phyloP scores from a whole-genome alignment of 2,113 vertebrate species.

The Python bivittatus region DNA sequence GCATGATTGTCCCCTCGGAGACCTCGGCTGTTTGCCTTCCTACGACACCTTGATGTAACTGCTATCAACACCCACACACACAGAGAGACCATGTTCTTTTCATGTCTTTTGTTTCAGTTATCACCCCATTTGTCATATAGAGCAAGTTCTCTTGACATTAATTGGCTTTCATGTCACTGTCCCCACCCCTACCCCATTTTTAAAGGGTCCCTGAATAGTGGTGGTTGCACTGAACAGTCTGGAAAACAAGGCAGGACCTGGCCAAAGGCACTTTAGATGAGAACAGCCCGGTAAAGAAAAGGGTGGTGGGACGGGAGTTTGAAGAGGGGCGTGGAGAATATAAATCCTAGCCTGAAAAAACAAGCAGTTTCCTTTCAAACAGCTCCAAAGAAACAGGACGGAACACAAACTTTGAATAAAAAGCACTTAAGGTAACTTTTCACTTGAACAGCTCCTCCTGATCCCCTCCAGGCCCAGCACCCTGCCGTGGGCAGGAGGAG shows the following conservation, averaged over 20 bases:
- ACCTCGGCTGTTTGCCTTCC: slow-evolving; percentile 9
- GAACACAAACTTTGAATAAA: too few species aligned
- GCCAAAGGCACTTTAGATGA: background rate
- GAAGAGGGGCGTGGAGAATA: background rate
- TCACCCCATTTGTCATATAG: slow-evolving; percentile 31
- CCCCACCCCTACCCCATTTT: slow-evolving; percentile 11
- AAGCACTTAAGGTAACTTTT: too few species aligned
- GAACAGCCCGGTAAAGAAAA: slow-evolving; percentile 8
- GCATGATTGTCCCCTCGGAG: accelerated
- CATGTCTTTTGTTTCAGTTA: slow-evolving; percentile 9
- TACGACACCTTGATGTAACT: background rate
- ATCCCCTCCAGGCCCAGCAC: background rate
- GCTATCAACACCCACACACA: background rate
- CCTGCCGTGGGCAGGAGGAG: background rate
- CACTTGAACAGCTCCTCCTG: too few species aligned
- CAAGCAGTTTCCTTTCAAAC: background rate
- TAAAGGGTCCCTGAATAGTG: slow-evolving; percentile 14
- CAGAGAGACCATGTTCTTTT: background rate
- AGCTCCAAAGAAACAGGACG: too few species aligned
- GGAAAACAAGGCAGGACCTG: slow-evolving; percentile 15
- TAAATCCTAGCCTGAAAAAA: background rate
- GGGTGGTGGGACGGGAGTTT: background rate
- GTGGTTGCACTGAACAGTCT: slow-evolving; percentile 7
- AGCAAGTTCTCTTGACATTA: slow-evolving; percentile 5
- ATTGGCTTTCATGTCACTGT: slow-evolving; percentile 22